Base-by-base conservation (phyloP, 2,888 invertebrate species). In the Amphimallon solstitiale region DNA sequence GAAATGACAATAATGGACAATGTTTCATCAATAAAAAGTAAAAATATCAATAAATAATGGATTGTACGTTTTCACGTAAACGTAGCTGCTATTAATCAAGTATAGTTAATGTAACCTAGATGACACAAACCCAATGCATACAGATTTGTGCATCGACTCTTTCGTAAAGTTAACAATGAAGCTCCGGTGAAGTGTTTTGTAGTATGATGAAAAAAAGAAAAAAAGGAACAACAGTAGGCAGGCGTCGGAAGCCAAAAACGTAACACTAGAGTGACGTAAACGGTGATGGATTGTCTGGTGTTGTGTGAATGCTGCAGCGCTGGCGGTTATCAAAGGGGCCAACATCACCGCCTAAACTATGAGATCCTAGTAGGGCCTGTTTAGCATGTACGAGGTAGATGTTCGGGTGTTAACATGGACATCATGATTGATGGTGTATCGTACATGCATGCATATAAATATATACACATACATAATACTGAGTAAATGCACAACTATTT, bases 341-440 rank as follows among this genome's bases (percentile, higher is more conserved):
- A 29, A 29, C 23, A 23, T 4, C 29, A 29, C 6, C 29, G 29
- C 9, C 29, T 29, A 29, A 29, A 29, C 29, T 29, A 29, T 29
- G 29, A 29, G 29, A 29, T 29, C 7, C 29, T 29, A 29, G 29
- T 29, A 65, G 63, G 51, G 65, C 63, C 69, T 59, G 67, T 69
- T 71, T 71, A 69, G 68, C 69, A 71, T 69, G 67, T 71, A 68
- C 68, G 69, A 68, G 69, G 65, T 63, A 63, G 67, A 62, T 63
- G 63, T 67, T 68, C 63, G 60, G 29, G 66, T 71, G 71, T 71
- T 71, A 71, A 69, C 69, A 71, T 67, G 66, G 40, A 66, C 43
- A 59, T 64, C 60, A 66, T 71, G 71, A 71, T 71, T 71, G 71
- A 71, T 71, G 69, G 52, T 14, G 15, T 46, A 46, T 46, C 46